Evolutionary conservation across 2,113 vertebrate species (phyloP).

Genomic region (Corydoras maculifer): DNA sequence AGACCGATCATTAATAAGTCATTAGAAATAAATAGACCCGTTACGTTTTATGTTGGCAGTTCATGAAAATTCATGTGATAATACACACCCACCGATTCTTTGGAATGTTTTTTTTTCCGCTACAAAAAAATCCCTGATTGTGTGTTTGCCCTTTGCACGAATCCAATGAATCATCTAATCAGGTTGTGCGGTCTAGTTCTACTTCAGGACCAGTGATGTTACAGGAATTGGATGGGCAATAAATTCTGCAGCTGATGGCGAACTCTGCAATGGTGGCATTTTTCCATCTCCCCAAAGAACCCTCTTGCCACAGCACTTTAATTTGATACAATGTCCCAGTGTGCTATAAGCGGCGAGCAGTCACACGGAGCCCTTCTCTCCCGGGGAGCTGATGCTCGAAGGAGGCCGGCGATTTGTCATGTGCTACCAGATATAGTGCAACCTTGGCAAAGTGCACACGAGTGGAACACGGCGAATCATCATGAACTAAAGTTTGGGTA

Average conservation of each 20-base stretch:
- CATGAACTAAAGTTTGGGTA: constrained; percentile 47
- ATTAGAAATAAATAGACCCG: no score
- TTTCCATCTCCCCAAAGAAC: constrained; percentile 26
- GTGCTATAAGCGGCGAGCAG: constrained; percentile 37
- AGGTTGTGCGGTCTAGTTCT: constrained; percentile 9
- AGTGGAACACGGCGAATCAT: constrained; percentile 46
- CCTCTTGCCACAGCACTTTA: constrained; percentile 38
- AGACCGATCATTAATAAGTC: no score
- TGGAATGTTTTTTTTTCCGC: no score
- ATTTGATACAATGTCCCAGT: constrained; percentile 49
- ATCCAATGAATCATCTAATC: no score
- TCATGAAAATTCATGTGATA: no score
- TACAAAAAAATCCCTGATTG: no score
- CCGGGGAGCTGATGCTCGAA: constrained; percentile 32
- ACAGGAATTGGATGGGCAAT: constrained; percentile 12
- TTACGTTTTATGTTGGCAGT: no score
- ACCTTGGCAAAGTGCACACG: constrained; percentile 44
- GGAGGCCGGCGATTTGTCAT: constrained; percentile 49
- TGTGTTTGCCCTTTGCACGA: no score
- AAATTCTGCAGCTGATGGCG: constrained; percentile 13
- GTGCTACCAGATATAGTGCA: constrained; percentile 48
- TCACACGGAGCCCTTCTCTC: constrained; percentile 40
- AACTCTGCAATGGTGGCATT: constrained; percentile 24
- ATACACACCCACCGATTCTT: no score
- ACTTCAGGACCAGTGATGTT: constrained; percentile 9